Conservation (phyloP, 2,888 invertebrate genomes). For the Archips xylosteana region DNA sequence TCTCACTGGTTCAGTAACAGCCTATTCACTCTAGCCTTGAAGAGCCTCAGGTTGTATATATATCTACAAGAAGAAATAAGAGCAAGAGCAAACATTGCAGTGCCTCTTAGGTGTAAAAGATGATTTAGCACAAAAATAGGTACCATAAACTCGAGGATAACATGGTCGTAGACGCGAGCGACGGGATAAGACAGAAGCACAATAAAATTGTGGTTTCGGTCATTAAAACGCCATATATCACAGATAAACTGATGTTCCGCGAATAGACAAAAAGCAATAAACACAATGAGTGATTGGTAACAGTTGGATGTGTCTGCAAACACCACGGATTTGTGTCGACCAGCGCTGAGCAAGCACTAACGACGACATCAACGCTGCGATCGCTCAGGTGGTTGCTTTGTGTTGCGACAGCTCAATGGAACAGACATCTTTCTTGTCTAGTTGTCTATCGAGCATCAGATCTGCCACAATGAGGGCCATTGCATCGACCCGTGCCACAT, state of each 20-base stretch:
- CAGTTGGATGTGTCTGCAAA: conserved; percentile 42
- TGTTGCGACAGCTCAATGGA: conserved; percentile 68
- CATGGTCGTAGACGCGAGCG: not conserved
- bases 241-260: conserved; percentile 35
- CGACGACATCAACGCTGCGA: conserved; percentile 53
- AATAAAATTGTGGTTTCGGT: conserved; percentile 16
- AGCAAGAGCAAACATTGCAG: not conserved
- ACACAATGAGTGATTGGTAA: conserved; percentile 45
- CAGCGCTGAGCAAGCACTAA: conserved; percentile 19
- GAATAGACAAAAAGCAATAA: conserved; percentile 45
- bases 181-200: conserved; percentile 1
- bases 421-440: conserved; percentile 66
- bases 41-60: no score
- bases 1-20: no score
- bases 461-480: conserved; percentile 55
- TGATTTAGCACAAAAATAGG: not conserved
- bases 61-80: not conserved
- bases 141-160: no score
- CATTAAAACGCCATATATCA: conserved; percentile 32
- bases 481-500: conserved; percentile 51
- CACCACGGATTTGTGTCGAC: conserved; percentile 42
- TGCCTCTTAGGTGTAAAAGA: not conserved
- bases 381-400: conserved; percentile 64
- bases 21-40: no score
- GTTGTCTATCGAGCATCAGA: conserved; percentile 45